A percentile compares a stretch with the other conserved stretches of the same genome.
These are phyloP conservation scores for Hemistola chrysoprasaria DNA, from an alignment of 2,888 invertebrate genomes.

Conservation along the genomic window DNA sequence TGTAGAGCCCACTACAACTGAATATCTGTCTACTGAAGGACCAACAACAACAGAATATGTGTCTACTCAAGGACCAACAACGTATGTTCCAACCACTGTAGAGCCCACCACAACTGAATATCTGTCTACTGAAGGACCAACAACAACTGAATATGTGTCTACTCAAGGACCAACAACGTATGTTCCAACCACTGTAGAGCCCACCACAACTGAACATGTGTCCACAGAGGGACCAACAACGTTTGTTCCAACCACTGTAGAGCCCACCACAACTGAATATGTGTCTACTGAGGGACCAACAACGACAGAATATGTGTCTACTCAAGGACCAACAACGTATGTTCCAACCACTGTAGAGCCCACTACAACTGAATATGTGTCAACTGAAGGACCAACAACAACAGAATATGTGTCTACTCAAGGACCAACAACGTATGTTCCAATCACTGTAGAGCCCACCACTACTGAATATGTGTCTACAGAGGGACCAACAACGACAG, in stretches of 20 bases:
- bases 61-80: conserved; percentile 1
- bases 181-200: conserved; percentile 5
- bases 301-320: too few relatives aligned
- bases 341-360: conserved; percentile 2
- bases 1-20: neutral
- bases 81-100: neutral
- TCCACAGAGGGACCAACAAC: conserved; percentile 7
- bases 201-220: conserved; percentile 1
- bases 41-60: neutral
- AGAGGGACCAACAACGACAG: conserved; percentile 2
- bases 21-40: neutral
- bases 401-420: conserved; percentile 6
- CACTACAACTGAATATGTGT: conserved; percentile 8
- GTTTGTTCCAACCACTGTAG: neutral
- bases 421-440: too few relatives aligned
- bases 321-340: neutral
- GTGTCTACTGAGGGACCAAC: too few relatives aligned
- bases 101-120: conserved; percentile 1
- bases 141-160: too few relatives aligned
- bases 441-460: conserved; percentile 2
- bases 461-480: conserved; percentile 5
- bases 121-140: conserved; percentile 4
- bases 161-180: conserved; percentile 4
- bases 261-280: neutral
- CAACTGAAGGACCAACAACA: conserved; percentile 3